Percentiles rank a stretch among this genome's conserved stretches.
phyloP scores from a whole-genome alignment of 2,797 vertebrate genomes.

The Falco berigora region DNA sequence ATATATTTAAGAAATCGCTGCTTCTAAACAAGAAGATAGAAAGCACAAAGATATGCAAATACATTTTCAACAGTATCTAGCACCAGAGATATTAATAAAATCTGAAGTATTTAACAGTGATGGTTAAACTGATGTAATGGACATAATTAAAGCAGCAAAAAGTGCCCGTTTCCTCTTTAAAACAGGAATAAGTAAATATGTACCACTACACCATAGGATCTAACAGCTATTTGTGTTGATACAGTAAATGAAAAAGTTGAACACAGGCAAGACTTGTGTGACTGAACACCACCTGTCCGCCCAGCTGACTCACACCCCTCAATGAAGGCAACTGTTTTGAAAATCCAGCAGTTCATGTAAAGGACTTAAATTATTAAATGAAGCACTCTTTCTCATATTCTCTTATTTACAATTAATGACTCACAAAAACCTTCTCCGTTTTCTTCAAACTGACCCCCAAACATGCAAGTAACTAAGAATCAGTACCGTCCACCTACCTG shows the following conservation, averaged over 20 bases:
- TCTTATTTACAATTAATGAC: neutral
- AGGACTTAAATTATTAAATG: neutral
- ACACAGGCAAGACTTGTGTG: neutral
- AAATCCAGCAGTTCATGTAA: neutral
- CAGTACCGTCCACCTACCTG: neutral
- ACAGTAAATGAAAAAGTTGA: neutral
- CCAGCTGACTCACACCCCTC: neutral
- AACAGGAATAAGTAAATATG: neutral
- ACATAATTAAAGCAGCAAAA: neutral
- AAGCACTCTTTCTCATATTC: neutral
- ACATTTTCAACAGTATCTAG: neutral
- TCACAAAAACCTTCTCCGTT: neutral
- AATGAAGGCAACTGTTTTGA: neutral
- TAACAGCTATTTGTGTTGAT: neutral
- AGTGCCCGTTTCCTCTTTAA: neutral
- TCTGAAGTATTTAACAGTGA: neutral
- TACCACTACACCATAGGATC: neutral
- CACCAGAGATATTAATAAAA: neutral
- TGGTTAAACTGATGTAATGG: neutral
- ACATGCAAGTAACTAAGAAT: neutral
- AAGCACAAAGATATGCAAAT: neutral
- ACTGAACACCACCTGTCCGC: neutral
- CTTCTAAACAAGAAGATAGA: slow-evolving; percentile 27
- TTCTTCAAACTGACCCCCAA: neutral
- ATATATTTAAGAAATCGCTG: neutral